phyloP scores from a whole-genome alignment of 53 echinoderm and acorn worm genomes.

The Holothuria leucospilota region DNA sequence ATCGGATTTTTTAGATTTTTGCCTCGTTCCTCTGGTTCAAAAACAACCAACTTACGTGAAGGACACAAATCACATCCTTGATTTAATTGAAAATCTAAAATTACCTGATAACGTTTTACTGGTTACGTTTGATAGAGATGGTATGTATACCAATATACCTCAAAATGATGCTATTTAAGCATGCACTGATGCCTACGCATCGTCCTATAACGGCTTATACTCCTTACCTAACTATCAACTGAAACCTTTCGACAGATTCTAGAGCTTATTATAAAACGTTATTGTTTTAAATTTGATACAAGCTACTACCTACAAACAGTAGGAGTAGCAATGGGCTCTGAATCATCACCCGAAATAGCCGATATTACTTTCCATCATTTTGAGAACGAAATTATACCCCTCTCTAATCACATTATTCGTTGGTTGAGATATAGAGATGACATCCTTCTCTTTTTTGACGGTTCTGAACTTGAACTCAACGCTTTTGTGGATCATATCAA shows the following conservation, averaged over 20 bases:
- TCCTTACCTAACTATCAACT: background rate
- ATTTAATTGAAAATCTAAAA: background rate
- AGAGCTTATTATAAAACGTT: background rate
- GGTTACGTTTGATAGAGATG: background rate
- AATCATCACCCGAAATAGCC: background rate
- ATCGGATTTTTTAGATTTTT: background rate
- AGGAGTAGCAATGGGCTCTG: slow-evolving; percentile 1
- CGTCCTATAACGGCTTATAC: background rate
- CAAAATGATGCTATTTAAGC: background rate
- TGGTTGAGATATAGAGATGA: background rate
- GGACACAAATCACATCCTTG: background rate
- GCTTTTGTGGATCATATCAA: background rate
- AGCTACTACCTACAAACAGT: background rate
- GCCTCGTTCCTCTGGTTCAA: background rate
- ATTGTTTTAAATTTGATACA: background rate
- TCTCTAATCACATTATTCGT: background rate
- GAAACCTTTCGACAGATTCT: background rate
- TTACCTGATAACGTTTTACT: background rate
- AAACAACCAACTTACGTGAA: background rate
- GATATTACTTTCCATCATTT: background rate
- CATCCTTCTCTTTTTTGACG: slow-evolving; percentile 3
- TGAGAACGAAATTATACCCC: background rate
- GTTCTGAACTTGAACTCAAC: background rate
- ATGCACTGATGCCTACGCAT: background rate
- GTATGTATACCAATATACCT: background rate